Evolutionary conservation across 2,888 invertebrate genomes (phyloP).

Genomic region (Machimus atricapillus): DNA sequence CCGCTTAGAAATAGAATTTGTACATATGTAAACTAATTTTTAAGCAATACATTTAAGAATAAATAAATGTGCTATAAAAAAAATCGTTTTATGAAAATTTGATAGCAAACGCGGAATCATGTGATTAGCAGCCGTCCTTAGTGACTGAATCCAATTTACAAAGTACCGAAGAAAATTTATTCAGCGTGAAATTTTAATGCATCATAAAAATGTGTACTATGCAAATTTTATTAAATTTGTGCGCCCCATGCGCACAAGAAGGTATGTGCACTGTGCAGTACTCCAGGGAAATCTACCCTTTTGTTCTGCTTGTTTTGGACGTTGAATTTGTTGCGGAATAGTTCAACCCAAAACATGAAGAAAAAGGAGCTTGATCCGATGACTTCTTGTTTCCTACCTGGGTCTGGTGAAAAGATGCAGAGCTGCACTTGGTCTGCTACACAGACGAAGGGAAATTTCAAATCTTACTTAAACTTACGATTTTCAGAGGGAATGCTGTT

Average conservation of each 20-base stretch:
- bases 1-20: no score
- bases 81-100: neutral
- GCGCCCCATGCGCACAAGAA: neutral
- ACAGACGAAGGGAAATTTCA: neutral
- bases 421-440: neutral
- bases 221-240: neutral
- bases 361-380: neutral
- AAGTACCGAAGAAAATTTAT: neutral
- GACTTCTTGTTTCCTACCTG: neutral
- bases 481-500: neutral
- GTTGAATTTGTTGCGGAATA: neutral
- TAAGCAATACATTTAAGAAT: no score
- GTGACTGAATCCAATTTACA: neutral
- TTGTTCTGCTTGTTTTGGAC: neutral
- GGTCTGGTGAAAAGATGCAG: neutral
- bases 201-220: neutral
- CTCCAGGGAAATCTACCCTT: neutral
- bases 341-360: neutral
- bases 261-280: neutral
- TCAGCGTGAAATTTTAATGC: neutral
- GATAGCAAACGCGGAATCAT: neutral
- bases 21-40: no score
- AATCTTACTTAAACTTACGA: neutral
- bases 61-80: no score
- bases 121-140: neutral